phyloP scores from a whole-genome alignment of 2,888 invertebrate genomes.

The Coelopa pilipes region DNA sequence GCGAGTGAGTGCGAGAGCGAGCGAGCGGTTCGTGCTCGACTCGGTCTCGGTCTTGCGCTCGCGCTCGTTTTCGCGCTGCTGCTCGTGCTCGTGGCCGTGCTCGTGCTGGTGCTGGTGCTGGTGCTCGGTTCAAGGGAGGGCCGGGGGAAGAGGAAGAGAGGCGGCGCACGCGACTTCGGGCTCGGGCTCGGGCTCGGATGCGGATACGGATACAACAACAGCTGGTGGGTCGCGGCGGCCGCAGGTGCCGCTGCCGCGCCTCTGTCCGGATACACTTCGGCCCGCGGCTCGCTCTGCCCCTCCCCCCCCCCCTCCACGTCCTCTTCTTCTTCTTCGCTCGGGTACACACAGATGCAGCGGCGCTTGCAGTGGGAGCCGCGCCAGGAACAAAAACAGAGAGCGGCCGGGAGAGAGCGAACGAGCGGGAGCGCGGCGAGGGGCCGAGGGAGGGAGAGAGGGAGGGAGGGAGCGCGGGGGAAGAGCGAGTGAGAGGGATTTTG shows the following conservation, averaged over 20 bases:
- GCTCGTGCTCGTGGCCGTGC: no score
- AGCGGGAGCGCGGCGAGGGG: neutral
- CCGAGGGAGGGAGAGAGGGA: slow-evolving; percentile 9
- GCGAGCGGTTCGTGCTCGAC: neutral
- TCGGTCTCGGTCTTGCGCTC: no score
- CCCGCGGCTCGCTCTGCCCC: neutral
- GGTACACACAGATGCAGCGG: slow-evolving; percentile 14
- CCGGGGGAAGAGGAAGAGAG: neutral
- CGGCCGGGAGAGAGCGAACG: slow-evolving; percentile 11
- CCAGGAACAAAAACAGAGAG: slow-evolving; percentile 44
- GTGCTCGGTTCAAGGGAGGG: no score
- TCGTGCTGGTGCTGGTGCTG: no score
- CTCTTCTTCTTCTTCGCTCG: no score
- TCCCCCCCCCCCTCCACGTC: no score
- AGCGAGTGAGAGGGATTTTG: slow-evolving; percentile 31
- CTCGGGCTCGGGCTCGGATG: no score
- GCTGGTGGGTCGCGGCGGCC: no score
- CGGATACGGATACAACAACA: neutral
- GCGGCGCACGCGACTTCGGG: no score
- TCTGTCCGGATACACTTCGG: neutral
- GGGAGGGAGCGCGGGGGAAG: slow-evolving; percentile 19
- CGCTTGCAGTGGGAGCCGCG: slow-evolving; percentile 39
- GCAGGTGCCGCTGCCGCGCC: no score
- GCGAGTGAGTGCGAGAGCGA: neutral
- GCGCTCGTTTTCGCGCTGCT: no score